phyloP scores from a whole-genome alignment of 2,113 vertebrate species.

The Macrotus californicus region DNA sequence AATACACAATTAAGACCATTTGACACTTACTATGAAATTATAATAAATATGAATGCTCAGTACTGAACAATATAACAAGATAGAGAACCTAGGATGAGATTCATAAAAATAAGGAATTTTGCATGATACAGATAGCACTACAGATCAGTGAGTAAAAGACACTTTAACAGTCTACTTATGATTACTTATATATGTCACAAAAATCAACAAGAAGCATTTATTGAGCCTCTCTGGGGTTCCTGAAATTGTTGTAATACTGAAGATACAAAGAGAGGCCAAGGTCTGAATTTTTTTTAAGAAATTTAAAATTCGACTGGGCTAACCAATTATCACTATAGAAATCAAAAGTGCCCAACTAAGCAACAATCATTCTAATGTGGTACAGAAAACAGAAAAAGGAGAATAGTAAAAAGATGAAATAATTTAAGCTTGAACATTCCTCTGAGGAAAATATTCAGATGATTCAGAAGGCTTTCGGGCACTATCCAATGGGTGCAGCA shows the following conservation, averaged over 20 bases:
- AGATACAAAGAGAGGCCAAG: background rate
- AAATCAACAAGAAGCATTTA: background rate
- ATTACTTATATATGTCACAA: background rate
- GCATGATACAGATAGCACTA: background rate
- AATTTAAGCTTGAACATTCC: background rate
- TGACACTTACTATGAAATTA: background rate
- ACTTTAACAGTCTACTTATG: background rate
- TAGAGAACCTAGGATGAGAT: background rate
- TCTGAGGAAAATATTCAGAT: too few species aligned
- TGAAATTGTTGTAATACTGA: background rate
- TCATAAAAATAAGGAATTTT: background rate
- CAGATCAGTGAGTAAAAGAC: background rate
- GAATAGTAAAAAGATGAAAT: background rate
- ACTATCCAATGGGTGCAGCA: too few species aligned
- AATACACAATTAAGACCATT: slow-evolving; percentile 72
- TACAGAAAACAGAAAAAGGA: background rate
- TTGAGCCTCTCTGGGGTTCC: background rate
- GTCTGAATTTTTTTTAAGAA: background rate
- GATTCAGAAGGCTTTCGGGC: too few species aligned
- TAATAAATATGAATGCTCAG: background rate
- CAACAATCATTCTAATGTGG: background rate
- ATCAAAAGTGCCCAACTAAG: background rate
- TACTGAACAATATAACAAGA: background rate
- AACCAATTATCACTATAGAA: background rate
- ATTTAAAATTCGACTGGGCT: background rate